Base-by-base conservation (phyloP, 1,140 invertebrate species). In the Halictus rubicundus region DNA sequence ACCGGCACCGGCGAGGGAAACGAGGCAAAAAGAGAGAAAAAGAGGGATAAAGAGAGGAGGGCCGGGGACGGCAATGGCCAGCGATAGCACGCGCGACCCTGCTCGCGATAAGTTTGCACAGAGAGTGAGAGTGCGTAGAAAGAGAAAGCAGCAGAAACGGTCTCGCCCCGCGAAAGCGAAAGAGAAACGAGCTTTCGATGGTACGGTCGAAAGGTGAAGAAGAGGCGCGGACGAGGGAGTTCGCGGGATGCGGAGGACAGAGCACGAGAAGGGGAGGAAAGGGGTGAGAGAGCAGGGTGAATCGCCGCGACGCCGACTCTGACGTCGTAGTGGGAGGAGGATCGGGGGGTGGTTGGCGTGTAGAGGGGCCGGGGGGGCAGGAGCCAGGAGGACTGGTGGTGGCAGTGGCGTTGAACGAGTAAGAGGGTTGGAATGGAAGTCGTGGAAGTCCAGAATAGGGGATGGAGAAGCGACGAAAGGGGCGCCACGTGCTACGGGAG, bases 401-500 rank as follows among this genome's bases (percentile, higher is more conserved):
- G 70, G 66, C 21, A 52, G 76, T 39, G 65, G 69, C 78, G 68
- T 59, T 71, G 78, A 70, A 49, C 60, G 78, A 27, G 78, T 81
- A 63, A 70, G 72, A 59, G 79, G 70, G 80, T 60, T 42, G 76
- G 80, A 71, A 78, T 68, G 49, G 70, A 74, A 66, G 80, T 74
- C 74, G 60, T 69, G 78, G 80, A 72, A 68, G 72, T 80, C 81
- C 64, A 75, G 85, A 76, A 69, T 72, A 81, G 79, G 64, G 80
- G 81, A 25, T 59, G 76, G 81, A 78, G 71, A 25, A 65, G 66
- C 57, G 82, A 78, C 68, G 80, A 85, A 80, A 76, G 81, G 82
- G 79, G 73, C 59, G 85, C 85, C 88, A 89, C 87, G 89, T 86
- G 88, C 84, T 72, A 73, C 81, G 68, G 61, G 63, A 86, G 85